phyloP scores from a whole-genome alignment of 2,888 invertebrate genomes.

The Ophion costatus region DNA sequence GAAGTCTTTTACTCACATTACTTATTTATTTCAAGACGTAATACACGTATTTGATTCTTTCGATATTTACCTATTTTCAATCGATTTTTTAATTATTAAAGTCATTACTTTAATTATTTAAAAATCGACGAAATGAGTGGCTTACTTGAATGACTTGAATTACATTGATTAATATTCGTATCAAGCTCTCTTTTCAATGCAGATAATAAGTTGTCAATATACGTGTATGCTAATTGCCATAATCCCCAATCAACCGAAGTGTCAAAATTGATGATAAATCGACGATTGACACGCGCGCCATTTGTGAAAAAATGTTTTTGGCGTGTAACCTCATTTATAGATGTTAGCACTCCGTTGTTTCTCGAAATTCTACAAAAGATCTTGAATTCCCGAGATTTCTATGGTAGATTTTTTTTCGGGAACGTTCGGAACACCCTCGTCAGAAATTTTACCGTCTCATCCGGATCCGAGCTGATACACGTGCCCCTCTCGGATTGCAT shows the following conservation, averaged over 20 bases:
- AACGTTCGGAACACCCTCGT: slow-evolving; percentile 46
- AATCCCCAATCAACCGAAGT: neutral
- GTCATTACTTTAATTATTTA: neutral
- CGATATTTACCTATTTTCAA: too few relatives aligned
- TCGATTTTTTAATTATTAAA: too few relatives aligned
- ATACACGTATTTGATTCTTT: too few relatives aligned
- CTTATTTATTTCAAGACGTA: too few relatives aligned
- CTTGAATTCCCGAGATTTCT: slow-evolving; percentile 17
- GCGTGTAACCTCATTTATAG: neutral
- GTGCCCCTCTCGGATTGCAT: slow-evolving; percentile 65
- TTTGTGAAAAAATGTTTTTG: neutral
- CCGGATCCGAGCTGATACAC: slow-evolving; percentile 26
- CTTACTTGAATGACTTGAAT: too few relatives aligned
- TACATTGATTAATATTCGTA: too few relatives aligned
- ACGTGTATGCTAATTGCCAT: neutral
- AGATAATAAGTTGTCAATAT: neutral
- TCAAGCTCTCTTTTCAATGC: neutral
- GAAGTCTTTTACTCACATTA: too few relatives aligned
- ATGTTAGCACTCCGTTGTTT: too few relatives aligned
- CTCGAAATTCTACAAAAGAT: neutral
- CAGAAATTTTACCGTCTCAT: slow-evolving; percentile 29
- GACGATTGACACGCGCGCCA: too few relatives aligned
- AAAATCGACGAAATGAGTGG: neutral
- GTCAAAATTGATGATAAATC: neutral
- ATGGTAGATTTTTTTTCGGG: slow-evolving; percentile 46